Evolutionary conservation across 2,888 invertebrate genomes (phyloP).

Genomic region (Hyppa rectilinea): DNA sequence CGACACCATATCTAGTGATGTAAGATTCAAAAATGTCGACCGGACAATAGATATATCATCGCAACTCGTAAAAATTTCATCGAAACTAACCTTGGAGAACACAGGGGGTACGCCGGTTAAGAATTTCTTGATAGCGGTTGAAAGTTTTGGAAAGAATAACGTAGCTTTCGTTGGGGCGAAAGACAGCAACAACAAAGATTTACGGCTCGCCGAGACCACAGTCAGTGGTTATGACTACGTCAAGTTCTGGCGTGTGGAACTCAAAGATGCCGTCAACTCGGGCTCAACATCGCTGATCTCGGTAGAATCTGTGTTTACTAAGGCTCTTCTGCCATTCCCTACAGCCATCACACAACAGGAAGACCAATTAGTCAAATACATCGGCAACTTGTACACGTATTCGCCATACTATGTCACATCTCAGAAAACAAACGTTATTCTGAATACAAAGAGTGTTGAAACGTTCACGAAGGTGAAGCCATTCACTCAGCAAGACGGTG

Average conservation of each 20-base stretch:
- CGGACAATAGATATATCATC: slow-evolving; percentile 96
- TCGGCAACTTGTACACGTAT: slow-evolving; percentile 95
- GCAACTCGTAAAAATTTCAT: slow-evolving; percentile 96
- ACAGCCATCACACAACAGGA: slow-evolving; percentile 97
- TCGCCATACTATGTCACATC: slow-evolving; percentile 95
- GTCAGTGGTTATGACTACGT: slow-evolving; percentile 87
- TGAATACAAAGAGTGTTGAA: slow-evolving; percentile 95
- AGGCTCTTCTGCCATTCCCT: slow-evolving; percentile 96
- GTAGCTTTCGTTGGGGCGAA: slow-evolving; percentile 94
- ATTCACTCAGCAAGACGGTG: slow-evolving; percentile 93
- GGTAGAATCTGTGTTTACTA: slow-evolving; percentile 94
- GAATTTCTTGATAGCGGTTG: slow-evolving; percentile 93
- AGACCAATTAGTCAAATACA: slow-evolving; percentile 97
- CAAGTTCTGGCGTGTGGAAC: slow-evolving; percentile 90
- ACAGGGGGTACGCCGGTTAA: slow-evolving; percentile 93
- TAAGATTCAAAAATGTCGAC: slow-evolving; percentile 95
- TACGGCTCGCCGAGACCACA: slow-evolving; percentile 88
- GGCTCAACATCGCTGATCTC: slow-evolving; percentile 91
- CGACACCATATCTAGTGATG: slow-evolving; percentile 89
- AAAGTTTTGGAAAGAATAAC: slow-evolving; percentile 91
- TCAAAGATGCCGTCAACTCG: slow-evolving; percentile 91
- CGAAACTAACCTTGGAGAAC: slow-evolving; percentile 96
- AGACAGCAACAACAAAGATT: slow-evolving; percentile 91
- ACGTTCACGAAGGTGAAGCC: slow-evolving; percentile 96
- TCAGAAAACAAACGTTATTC: slow-evolving; percentile 95